phyloP scores from a whole-genome alignment of 1,140 invertebrate genomes.

The Drosophila leontia region DNA sequence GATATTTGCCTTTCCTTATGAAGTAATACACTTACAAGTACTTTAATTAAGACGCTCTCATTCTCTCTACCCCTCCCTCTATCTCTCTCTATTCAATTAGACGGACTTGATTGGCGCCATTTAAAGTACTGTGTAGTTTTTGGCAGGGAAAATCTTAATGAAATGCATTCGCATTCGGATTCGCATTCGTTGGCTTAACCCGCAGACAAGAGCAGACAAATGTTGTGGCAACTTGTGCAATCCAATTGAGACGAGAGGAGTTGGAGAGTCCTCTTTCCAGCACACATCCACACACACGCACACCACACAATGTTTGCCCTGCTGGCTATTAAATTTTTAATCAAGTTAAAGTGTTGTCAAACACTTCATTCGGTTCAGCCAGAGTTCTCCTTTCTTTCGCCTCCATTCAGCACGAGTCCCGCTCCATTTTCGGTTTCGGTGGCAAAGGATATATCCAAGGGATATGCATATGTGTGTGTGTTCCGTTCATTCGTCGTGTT shows the following conservation, averaged over 20 bases:
- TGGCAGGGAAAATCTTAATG: slow-evolving; percentile 48
- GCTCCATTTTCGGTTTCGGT: slow-evolving; percentile 19
- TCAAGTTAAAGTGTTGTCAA: slow-evolving; percentile 83
- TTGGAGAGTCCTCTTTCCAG: background rate
- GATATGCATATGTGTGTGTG: background rate
- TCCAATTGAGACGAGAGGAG: slow-evolving; percentile 62
- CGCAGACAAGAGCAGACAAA: slow-evolving; percentile 47
- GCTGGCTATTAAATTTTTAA: slow-evolving; percentile 81
- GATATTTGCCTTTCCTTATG: too few species aligned
- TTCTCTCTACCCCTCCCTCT: background rate
- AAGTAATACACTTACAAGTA: slow-evolving; percentile 8
- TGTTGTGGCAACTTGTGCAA: slow-evolving; percentile 73
- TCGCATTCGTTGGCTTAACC: slow-evolving; percentile 29
- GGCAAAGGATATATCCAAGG: slow-evolving; percentile 21
- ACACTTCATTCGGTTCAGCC: slow-evolving; percentile 74
- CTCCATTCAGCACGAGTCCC: slow-evolving; percentile 8
- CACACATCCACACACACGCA: background rate
- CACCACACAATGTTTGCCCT: slow-evolving; percentile 61
- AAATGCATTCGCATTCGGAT: slow-evolving; percentile 47
- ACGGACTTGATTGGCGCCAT: slow-evolving; percentile 22
- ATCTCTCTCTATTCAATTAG: slow-evolving; percentile 6
- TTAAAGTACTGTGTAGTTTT: slow-evolving; percentile 21
- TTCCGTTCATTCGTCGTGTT: slow-evolving; percentile 48
- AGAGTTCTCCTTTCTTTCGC: slow-evolving; percentile 6
- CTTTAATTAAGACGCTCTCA: slow-evolving; percentile 17